phyloP scores from a whole-genome alignment of 1,140 invertebrate genomes.

The Brachionus angularis region DNA sequence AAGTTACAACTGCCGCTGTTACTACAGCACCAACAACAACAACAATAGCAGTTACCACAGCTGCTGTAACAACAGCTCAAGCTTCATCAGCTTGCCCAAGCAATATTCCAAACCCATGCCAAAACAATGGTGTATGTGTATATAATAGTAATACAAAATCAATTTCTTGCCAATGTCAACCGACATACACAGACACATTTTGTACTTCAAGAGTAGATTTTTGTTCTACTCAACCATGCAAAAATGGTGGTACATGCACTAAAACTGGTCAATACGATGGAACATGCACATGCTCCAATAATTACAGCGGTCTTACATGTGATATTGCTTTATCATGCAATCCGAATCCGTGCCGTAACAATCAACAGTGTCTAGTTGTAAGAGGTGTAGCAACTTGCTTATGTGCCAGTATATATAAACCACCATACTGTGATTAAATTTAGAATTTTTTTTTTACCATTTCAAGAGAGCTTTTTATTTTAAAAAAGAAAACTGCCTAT shows the following conservation, averaged over 20 bases:
- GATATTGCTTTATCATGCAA: not conserved
- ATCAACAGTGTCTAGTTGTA: not conserved
- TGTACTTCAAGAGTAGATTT: not conserved
- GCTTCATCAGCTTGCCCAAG: not conserved
- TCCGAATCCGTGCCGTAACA: conserved; percentile 4
- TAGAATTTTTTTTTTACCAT: too few species aligned
- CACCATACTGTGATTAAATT: not conserved
- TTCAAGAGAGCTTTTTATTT: too few species aligned
- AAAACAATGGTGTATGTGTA: conserved; percentile 20
- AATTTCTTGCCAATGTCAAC: conserved; percentile 11
- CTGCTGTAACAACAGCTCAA: not conserved
- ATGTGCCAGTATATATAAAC: not conserved
- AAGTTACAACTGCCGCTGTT: not conserved
- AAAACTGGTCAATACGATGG: not conserved
- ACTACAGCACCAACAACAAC: not conserved
- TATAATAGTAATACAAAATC: not conserved
- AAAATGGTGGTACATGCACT: conserved; percentile 30
- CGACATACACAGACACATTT: conserved; percentile 1
- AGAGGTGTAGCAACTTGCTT: not conserved
- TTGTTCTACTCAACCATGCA: conserved; percentile 9
- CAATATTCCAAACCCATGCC: not conserved
- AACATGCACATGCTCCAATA: not conserved
- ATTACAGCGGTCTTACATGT: not conserved
- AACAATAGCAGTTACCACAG: not conserved
- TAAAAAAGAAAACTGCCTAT: too few species aligned